These are phyloP conservation scores for Drosophila koepferae DNA, from an alignment of 2,888 invertebrate species.

Conservation along the genomic window DNA sequence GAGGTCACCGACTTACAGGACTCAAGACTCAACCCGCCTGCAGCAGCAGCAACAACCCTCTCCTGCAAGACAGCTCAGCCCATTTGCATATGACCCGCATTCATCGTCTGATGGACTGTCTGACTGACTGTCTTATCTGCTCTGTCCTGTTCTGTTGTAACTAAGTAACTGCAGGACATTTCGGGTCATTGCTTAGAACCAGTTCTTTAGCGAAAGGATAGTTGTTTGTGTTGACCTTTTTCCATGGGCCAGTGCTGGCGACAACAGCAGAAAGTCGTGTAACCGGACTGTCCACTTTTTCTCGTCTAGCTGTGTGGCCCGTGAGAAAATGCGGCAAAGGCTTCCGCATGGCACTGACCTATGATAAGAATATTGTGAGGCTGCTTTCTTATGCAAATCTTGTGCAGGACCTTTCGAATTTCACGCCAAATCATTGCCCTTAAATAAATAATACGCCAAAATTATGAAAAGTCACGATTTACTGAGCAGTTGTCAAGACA, in stretches of 20 bases:
- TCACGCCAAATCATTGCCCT: slow-evolving; percentile 76
- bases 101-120: slow-evolving; percentile 44
- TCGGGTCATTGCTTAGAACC: slow-evolving; percentile 70
- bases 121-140: slow-evolving; percentile 11
- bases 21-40: slow-evolving; percentile 31
- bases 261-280: slow-evolving; percentile 43
- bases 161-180: slow-evolving; percentile 70
- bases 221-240: slow-evolving; percentile 65
- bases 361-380: slow-evolving; percentile 39
- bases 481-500: slow-evolving; percentile 42
- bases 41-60: slow-evolving; percentile 60
- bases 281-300: slow-evolving; percentile 83
- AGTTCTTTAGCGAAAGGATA: slow-evolving; percentile 58
- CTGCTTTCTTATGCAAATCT: slow-evolving; percentile 69
- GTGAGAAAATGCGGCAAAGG: slow-evolving; percentile 73
- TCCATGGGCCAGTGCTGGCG: slow-evolving; percentile 33
- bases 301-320: slow-evolving; percentile 23
- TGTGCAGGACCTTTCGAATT: slow-evolving; percentile 52
- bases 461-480: slow-evolving; percentile 82
- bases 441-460: slow-evolving; percentile 80
- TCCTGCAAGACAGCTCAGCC: slow-evolving; percentile 12
- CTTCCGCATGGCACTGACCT: slow-evolving; percentile 58
- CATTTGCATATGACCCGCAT: slow-evolving; percentile 79
- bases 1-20: slow-evolving; percentile 69
- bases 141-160: slow-evolving; percentile 46